Conservation (phyloP, 1,140 invertebrate genomes). For the Diorhabda elongata region DNA sequence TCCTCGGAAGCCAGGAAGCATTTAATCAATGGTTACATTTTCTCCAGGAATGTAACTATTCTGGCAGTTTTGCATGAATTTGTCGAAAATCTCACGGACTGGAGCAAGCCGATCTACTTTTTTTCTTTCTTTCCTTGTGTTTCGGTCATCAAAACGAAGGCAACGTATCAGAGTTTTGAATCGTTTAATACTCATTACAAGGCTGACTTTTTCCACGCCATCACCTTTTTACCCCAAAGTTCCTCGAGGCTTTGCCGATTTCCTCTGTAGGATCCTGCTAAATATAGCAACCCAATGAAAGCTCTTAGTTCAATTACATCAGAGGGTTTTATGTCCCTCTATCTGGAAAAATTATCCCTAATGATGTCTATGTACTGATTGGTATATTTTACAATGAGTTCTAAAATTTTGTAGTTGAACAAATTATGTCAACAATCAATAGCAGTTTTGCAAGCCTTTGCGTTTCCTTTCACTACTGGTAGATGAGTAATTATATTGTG, state of each 20-base stretch:
- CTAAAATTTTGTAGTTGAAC: not conserved
- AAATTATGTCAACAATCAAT: too few species aligned
- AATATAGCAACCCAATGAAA: slow-evolving; percentile 27
- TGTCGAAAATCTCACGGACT: slow-evolving; percentile 43
- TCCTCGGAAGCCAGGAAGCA: too few species aligned
- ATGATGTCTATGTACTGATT: slow-evolving; percentile 4
- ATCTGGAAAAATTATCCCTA: not conserved
- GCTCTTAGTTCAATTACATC: slow-evolving; percentile 21
- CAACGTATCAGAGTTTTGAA: slow-evolving; percentile 37
- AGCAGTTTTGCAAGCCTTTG: too few species aligned
- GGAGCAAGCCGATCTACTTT: slow-evolving; percentile 40
- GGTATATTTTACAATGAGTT: not conserved
- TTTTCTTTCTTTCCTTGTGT: slow-evolving; percentile 35
- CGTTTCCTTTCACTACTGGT: not conserved
- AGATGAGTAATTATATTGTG: slow-evolving; percentile 10
- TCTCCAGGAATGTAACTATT: slow-evolving; percentile 36
- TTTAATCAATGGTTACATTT: too few species aligned
- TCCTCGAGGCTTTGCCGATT: slow-evolving; percentile 35
- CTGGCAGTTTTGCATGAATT: slow-evolving; percentile 41
- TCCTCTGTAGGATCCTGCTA: slow-evolving; percentile 33
- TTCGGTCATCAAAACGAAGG: slow-evolving; percentile 40
- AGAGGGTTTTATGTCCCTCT: too few species aligned
- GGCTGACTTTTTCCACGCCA: slow-evolving; percentile 32
- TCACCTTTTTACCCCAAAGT: slow-evolving; percentile 34
- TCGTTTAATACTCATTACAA: slow-evolving; percentile 34